These are phyloP conservation scores for Apistogramma diplotaenia DNA, from an alignment of 2,113 vertebrate genomes.

Conservation along the genomic window DNA sequence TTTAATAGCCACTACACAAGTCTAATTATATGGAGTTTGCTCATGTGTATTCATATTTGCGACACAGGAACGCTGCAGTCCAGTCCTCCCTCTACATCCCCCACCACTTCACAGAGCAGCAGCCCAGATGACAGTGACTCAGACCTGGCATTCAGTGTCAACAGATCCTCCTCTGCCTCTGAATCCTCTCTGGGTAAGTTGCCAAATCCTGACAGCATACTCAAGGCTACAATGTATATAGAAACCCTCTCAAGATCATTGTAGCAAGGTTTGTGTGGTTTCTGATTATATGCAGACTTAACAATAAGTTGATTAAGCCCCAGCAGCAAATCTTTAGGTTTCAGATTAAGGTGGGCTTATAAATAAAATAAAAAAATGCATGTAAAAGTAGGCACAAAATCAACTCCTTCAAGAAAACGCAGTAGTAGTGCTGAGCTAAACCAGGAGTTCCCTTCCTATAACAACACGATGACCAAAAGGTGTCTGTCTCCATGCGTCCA, in stretches of 20 bases:
- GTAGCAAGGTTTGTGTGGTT: background rate
- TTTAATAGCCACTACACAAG: background rate
- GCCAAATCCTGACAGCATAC: constrained; percentile 12
- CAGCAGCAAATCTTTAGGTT: background rate
- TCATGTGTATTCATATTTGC: constrained; percentile 34
- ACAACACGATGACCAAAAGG: background rate
- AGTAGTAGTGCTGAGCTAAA: background rate
- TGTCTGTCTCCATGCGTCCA: background rate
- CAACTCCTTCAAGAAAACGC: background rate
- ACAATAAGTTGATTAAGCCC: background rate
- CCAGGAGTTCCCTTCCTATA: background rate
- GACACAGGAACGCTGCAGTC: constrained; percentile 88
- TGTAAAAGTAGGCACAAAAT: background rate
- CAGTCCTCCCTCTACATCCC: constrained; percentile 84
- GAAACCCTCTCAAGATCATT: background rate
- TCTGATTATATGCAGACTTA: background rate
- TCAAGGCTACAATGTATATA: background rate
- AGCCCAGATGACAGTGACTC: constrained; percentile 95
- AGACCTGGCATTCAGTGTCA: constrained; percentile 94
- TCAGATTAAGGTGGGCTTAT: background rate
- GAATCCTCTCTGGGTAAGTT: constrained; percentile 96
- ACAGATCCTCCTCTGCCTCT: constrained; percentile 94
- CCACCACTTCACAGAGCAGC: constrained; percentile 88
- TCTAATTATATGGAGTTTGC: constrained; percentile 4
- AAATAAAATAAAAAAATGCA: background rate